phyloP scores from a whole-genome alignment of 2,797 vertebrate genomes.

The Parambassis ranga region DNA sequence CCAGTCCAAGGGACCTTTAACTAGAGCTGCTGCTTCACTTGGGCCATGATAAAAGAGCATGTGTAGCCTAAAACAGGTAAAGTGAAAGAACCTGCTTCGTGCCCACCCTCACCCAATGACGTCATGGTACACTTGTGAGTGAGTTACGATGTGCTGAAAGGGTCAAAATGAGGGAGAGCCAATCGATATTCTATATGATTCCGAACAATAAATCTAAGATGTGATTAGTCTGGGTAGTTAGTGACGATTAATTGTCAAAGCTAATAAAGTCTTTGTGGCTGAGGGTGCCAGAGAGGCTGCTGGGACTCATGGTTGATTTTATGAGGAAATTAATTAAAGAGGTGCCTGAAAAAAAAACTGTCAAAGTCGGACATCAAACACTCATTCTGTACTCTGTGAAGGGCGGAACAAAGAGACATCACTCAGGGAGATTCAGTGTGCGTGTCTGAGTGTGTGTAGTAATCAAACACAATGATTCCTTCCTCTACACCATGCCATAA shows the following conservation, averaged over 20 bases:
- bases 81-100: constrained; percentile 27
- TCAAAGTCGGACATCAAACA: constrained; percentile 61
- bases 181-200: constrained; percentile 73
- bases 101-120: constrained; percentile 58
- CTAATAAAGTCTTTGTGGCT: constrained; percentile 75
- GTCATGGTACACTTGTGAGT: constrained; percentile 60
- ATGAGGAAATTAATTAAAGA: constrained; percentile 80
- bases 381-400: constrained; percentile 53
- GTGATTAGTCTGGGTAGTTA: constrained; percentile 77
- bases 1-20: constrained; percentile 25
- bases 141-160: constrained; percentile 72
- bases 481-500: constrained; percentile 56
- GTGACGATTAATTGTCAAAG: constrained; percentile 76
- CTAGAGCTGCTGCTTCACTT: constrained; percentile 6
- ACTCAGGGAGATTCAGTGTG: constrained; percentile 38
- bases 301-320: constrained; percentile 68
- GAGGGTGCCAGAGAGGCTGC: constrained; percentile 68
- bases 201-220: constrained; percentile 67
- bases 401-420: constrained; percentile 74
- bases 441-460: constrained; percentile 15
- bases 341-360: constrained; percentile 50
- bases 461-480: constrained; percentile 67
- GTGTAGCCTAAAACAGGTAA: constrained; percentile 17
- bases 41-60: constrained; percentile 2
- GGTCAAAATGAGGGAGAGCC: constrained; percentile 61